These are phyloP conservation scores for Tholera decimalis DNA, from an alignment of 2,888 invertebrate species.

Conservation along the genomic window DNA sequence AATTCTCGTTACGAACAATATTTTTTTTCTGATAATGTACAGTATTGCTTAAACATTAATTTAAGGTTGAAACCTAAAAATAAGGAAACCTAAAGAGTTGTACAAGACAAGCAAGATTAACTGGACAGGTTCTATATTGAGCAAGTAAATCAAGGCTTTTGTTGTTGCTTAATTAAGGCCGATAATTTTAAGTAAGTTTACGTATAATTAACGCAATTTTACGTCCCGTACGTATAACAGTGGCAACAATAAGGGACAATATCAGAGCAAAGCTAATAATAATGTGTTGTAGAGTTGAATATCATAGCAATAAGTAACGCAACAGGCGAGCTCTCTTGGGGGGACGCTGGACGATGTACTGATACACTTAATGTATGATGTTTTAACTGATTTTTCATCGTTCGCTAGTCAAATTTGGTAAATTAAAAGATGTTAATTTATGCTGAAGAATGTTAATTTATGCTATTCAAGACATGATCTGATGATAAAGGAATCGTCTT, in stretches of 20 bases:
- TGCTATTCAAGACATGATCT: background rate
- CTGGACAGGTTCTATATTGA: background rate
- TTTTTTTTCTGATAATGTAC: background rate
- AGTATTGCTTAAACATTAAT: too few species aligned
- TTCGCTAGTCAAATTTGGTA: too few species aligned
- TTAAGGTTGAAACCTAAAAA: too few species aligned
- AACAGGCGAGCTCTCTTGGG: slow-evolving; percentile 46
- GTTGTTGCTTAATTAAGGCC: background rate
- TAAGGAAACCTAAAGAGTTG: too few species aligned
- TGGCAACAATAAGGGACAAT: slow-evolving; percentile 36
- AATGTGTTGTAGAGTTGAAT: slow-evolving; percentile 53
- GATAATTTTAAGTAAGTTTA: background rate
- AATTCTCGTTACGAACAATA: background rate
- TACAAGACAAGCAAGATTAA: background rate
- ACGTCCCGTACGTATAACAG: slow-evolving; percentile 1
- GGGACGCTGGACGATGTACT: background rate
- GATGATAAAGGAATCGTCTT: background rate
- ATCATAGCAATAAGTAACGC: slow-evolving; percentile 60
- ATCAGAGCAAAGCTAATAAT: slow-evolving; percentile 46
- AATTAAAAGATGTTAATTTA: too few species aligned
- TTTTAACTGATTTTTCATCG: too few species aligned
- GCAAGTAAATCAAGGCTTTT: background rate
- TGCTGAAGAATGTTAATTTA: too few species aligned
- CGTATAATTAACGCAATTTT: slow-evolving; percentile 27
- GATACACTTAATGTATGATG: too few species aligned